These are phyloP conservation scores for Acronicta aceris DNA, from an alignment of 2,888 invertebrate species.

Conservation along the genomic window DNA sequence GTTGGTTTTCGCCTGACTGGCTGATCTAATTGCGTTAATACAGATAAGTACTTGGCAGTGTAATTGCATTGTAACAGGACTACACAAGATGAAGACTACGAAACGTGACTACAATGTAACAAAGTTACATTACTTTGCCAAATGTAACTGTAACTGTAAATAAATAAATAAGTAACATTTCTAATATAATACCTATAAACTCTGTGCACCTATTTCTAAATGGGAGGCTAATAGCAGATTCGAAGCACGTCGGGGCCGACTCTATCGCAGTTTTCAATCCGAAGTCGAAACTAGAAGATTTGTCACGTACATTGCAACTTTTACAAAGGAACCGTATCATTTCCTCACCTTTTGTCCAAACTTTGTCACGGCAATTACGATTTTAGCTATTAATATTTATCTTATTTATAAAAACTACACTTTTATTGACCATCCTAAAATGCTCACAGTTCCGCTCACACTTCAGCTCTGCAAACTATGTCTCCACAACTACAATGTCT, in stretches of 20 bases:
- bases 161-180: too few species aligned
- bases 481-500: not conserved
- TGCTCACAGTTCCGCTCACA: too few species aligned
- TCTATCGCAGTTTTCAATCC: conserved; percentile 89
- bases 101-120: conserved; percentile 72
- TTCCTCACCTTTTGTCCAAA: conserved; percentile 80
- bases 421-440: too few species aligned
- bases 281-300: conserved; percentile 86
- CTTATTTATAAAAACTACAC: not conserved
- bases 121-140: conserved; percentile 63
- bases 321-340: conserved; percentile 84
- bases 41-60: conserved; percentile 60
- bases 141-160: too few species aligned
- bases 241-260: conserved; percentile 80
- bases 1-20: conserved; percentile 57
- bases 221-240: conserved; percentile 79
- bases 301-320: conserved; percentile 87
- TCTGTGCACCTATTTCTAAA: conserved; percentile 79
- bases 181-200: conserved; percentile 76
- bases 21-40: conserved; percentile 62
- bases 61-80: conserved; percentile 63
- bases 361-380: conserved; percentile 65
- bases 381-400: conserved; percentile 45
- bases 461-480: not conserved
- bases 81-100: conserved; percentile 63